A percentile compares a stretch with the other conserved stretches of the same genome.
These are phyloP conservation scores for Helicorthomorpha holstii DNA, from an alignment of 1,140 invertebrate genomes.

Conservation along the genomic window DNA sequence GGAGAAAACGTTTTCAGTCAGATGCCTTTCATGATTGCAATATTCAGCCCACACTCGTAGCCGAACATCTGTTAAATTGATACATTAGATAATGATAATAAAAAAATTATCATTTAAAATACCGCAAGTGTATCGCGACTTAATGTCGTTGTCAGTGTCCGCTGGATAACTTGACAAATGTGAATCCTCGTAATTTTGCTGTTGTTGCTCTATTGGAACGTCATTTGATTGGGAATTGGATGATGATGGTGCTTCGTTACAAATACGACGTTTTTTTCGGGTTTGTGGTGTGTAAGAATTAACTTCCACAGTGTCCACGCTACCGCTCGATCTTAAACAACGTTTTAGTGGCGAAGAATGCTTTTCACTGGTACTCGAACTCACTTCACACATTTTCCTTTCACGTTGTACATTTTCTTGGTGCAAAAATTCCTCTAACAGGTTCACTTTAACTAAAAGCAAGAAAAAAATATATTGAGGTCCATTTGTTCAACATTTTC, in stretches of 20 bases:
- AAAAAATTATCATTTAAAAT: not conserved
- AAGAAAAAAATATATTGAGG: too few relatives aligned
- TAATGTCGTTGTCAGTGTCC: not conserved
- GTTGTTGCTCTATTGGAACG: too few relatives aligned
- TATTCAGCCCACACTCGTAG: slow-evolving; percentile 14
- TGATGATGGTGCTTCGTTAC: not conserved
- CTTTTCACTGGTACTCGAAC: not conserved
- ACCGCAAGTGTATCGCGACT: not conserved
- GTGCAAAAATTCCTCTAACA: not conserved
- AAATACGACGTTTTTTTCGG: not conserved
- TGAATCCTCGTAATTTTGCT: not conserved
- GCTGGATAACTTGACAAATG: not conserved
- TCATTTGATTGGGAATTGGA: not conserved
- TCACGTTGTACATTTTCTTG: not conserved
- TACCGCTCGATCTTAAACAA: not conserved
- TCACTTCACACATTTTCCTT: not conserved
- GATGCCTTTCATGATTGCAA: slow-evolving; percentile 17
- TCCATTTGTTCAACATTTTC: not conserved
- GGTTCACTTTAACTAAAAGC: not conserved
- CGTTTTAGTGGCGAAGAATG: not conserved
- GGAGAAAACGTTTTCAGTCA: slow-evolving; percentile 19
- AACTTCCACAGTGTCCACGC: not conserved
- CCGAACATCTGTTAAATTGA: slow-evolving; percentile 10
- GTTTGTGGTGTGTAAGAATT: not conserved
- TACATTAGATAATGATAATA: not conserved